These are phyloP conservation scores for Porites lobata DNA, from an alignment of 92 coral and sea anemone genomes.

Conservation along the genomic window DNA sequence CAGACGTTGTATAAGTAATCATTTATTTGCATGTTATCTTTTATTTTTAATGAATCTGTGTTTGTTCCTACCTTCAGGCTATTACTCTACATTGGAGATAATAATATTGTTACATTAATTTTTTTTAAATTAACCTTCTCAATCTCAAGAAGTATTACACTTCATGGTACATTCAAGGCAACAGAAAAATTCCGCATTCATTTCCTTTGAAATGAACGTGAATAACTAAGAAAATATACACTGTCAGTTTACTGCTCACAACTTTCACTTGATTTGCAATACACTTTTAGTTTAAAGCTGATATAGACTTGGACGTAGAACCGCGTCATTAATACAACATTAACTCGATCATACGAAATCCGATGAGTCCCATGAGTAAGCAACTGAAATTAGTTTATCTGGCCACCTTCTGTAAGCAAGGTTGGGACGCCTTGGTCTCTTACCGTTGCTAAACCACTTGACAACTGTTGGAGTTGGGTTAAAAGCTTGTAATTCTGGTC, in stretches of 20 bases:
- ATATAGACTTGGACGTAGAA: background rate
- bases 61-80: background rate
- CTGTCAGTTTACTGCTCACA: background rate
- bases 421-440: conserved; percentile 49
- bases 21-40: background rate
- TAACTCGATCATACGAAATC: conserved; percentile 6
- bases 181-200: too few species aligned
- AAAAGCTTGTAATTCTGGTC: conserved; percentile 58
- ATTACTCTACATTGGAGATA: background rate
- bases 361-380: conserved; percentile 29
- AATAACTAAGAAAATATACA: background rate
- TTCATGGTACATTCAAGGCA: too few species aligned
- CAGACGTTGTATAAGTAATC: background rate
- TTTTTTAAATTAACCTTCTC: background rate
- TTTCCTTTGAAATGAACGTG: too few species aligned
- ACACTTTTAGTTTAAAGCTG: too few species aligned
- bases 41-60: background rate
- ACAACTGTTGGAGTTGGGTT: conserved; percentile 53
- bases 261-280: background rate
- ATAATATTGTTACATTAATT: background rate
- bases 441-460: conserved; percentile 42
- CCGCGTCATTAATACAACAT: background rate
- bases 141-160: too few species aligned
- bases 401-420: conserved; percentile 52
- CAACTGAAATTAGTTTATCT: conserved; percentile 41